Conservation (phyloP, 2,797 vertebrate species). For the Natrix natrix region DNA sequence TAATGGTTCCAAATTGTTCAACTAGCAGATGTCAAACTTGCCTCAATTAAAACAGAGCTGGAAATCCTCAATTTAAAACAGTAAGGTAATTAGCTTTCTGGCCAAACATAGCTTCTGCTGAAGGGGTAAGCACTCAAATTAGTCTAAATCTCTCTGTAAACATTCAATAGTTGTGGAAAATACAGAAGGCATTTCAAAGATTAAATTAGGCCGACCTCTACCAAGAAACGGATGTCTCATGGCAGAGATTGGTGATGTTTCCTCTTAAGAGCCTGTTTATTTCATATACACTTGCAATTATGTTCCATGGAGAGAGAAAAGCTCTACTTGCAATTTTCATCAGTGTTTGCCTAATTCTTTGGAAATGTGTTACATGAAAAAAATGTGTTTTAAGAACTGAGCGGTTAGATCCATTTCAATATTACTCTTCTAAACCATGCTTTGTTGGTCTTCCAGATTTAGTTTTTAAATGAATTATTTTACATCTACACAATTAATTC, state of each 20-base stretch:
- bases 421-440: neutral
- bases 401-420: neutral
- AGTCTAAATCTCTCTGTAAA: slow-evolving; percentile 65
- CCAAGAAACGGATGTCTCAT: slow-evolving; percentile 40
- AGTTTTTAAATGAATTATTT: neutral
- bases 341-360: neutral
- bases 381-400: neutral
- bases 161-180: slow-evolving; percentile 59
- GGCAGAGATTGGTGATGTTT: slow-evolving; percentile 52
- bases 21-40: slow-evolving; percentile 51
- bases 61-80: slow-evolving; percentile 62
- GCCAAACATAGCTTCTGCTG: slow-evolving; percentile 45
- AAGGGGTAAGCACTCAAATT: slow-evolving; percentile 56
- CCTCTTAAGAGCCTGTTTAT: slow-evolving; percentile 33
- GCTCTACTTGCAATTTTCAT: neutral
- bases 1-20: slow-evolving; percentile 41
- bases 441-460: neutral
- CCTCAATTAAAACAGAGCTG: slow-evolving; percentile 55
- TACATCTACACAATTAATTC: neutral
- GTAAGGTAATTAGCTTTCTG: slow-evolving; percentile 60
- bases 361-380: neutral
- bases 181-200: slow-evolving; percentile 63
- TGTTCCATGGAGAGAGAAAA: neutral
- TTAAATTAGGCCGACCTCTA: slow-evolving; percentile 52
- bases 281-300: slow-evolving; percentile 45